phyloP scores from a whole-genome alignment of 2,888 invertebrate genomes.

The Drosophila subquinaria region DNA sequence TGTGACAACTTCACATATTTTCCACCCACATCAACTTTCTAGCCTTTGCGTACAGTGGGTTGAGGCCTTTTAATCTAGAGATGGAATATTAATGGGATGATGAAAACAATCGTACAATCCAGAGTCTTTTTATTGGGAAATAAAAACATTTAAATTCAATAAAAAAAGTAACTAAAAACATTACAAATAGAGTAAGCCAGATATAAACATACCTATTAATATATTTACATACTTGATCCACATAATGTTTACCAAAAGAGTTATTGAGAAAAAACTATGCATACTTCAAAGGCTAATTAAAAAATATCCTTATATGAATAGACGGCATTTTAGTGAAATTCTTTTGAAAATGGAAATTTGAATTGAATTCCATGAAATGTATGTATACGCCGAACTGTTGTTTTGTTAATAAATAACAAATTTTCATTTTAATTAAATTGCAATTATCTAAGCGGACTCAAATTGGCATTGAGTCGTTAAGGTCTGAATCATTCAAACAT shows the following conservation, averaged over 20 bases:
- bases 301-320: background rate
- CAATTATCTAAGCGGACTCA: background rate
- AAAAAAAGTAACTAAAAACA: too few species aligned
- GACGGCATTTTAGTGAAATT: background rate
- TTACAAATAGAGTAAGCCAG: too few species aligned
- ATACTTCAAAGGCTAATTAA: background rate
- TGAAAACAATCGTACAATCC: too few species aligned
- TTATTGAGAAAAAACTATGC: background rate
- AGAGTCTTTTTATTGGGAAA: too few species aligned
- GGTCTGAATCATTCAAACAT: background rate
- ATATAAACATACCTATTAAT: too few species aligned
- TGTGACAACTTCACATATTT: background rate
- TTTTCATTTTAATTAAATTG: background rate
- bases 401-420: background rate
- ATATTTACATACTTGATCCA: background rate
- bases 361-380: background rate
- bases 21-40: background rate
- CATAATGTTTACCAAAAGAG: too few species aligned
- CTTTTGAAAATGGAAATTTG: background rate
- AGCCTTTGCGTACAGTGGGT: background rate
- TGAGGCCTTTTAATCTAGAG: background rate
- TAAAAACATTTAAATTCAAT: too few species aligned
- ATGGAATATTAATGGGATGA: background rate
- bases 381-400: too few species aligned
- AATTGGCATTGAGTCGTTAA: background rate